These are phyloP conservation scores for Cecidostiba fungosa DNA, from an alignment of 2,888 invertebrate genomes.

Conservation along the genomic window DNA sequence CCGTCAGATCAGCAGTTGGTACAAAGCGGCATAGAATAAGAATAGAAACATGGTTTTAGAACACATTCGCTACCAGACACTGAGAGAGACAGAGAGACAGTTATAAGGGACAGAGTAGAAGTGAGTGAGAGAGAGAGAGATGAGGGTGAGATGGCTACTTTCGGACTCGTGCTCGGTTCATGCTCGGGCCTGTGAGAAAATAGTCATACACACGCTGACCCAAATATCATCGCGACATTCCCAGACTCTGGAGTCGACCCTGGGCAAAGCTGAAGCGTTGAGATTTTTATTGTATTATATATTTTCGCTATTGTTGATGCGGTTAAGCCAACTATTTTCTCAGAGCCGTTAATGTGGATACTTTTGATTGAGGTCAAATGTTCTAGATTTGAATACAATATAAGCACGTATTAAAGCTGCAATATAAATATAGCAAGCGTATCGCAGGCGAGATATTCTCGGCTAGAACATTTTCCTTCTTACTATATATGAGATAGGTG, in stretches of 20 bases:
- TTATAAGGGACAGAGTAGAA: constrained; percentile 21
- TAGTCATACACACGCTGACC: constrained; percentile 37
- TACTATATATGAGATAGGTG: neutral
- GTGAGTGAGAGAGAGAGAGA: constrained; percentile 40
- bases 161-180: constrained; percentile 34
- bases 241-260: constrained; percentile 15
- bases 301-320: neutral
- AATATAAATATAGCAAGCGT: neutral
- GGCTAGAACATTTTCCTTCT: constrained; percentile 38
- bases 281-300: neutral
- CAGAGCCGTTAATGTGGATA: neutral
- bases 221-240: constrained; percentile 41
- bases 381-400: constrained; percentile 27
- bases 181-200: constrained; percentile 49
- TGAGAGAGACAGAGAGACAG: constrained; percentile 23
- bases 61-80: constrained; percentile 47
- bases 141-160: constrained; percentile 12
- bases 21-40: constrained; percentile 76
- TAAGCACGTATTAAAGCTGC: neutral
- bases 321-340: constrained; percentile 25
- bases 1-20: constrained; percentile 79
- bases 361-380: constrained; percentile 33
- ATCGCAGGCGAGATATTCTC: neutral
- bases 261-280: neutral
- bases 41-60: constrained; percentile 66